A percentile compares a stretch with the other conserved stretches of the same genome.
Evolutionary conservation across 2,888 invertebrate species (phyloP).

Genomic region (Neria commutata): DNA sequence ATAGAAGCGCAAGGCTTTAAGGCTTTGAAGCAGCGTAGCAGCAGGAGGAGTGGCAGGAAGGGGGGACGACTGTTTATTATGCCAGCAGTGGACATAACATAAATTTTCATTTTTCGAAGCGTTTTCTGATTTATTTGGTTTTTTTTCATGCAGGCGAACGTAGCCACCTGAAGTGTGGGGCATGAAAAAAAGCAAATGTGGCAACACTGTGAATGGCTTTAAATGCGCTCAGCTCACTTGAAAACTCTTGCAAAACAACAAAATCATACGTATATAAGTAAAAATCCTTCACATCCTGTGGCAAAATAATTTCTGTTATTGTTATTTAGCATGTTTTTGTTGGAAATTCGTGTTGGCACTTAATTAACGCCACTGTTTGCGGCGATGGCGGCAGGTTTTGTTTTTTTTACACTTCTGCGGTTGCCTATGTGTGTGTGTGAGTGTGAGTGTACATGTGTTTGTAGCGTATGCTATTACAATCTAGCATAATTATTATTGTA

Average conservation of each 20-base stretch:
- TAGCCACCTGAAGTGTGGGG: too few relatives aligned
- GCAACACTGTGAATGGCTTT: too few relatives aligned
- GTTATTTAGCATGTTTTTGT: conserved; percentile 23
- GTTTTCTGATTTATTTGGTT: background rate
- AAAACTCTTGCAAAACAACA: too few relatives aligned
- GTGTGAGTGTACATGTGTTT: conserved; percentile 6
- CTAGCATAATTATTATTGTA: conserved; percentile 30
- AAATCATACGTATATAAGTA: too few relatives aligned
- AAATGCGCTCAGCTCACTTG: too few relatives aligned
- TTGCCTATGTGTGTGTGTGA: background rate
- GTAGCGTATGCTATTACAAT: conserved; percentile 20
- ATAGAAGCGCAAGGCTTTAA: too few relatives aligned
- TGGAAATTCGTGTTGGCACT: conserved; percentile 34
- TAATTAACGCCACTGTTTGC: conserved; percentile 28
- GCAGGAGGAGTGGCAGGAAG: background rate
- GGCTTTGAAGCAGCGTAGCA: too few relatives aligned
- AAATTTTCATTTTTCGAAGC: background rate
- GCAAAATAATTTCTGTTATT: conserved; percentile 12
- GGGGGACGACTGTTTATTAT: background rate
- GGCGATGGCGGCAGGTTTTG: background rate
- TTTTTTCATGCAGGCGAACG: too few relatives aligned
- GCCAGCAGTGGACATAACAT: background rate
- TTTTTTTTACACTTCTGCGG: conserved; percentile 7
- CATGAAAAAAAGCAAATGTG: too few relatives aligned
- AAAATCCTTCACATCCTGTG: background rate